Base-by-base conservation (phyloP, 2,888 invertebrate species). In the Pachliopta kotzebuea region DNA sequence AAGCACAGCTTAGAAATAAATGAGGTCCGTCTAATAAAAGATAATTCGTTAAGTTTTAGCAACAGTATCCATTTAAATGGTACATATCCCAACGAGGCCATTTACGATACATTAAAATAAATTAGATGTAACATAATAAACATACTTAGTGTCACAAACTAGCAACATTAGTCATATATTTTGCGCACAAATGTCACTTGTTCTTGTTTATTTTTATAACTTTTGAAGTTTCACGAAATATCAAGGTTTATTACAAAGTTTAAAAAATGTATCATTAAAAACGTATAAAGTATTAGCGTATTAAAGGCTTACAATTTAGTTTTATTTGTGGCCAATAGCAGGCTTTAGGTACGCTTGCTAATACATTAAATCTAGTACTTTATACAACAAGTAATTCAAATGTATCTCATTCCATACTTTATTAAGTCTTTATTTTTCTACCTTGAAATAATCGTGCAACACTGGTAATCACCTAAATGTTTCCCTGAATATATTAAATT, bases 71-170 rank as follows among this genome's bases (percentile, higher is more conserved):
- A 91, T 79, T 84, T 91, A 77, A 91, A 91, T 86, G 91, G 91
- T 88, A 90, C 88, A 84, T 91, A 91, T 83, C 89, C 90, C 83
- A 90, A 83, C 86, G 91, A 91, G 83, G 90, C 90, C 88, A 91
- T 91, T 78, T 91, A 91, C 71, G 91, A 91, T 87, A 91, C 91
- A 71, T 86, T 91, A 82, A 90, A 91, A 73, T 91, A 90, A 79
- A 69, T 74, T 70, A 77, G 70, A 70, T 73, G 69, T 75, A 74
- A 69, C 67, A 68, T 70, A 52, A 55, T 54, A 65, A 52, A 60
- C 52, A 63, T 60, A 64, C 37, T 62, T 67, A 67, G 63, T 65
- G 61, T 68, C 62, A 67, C 66, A 63, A 66, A 63, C 29, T 60
- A 20, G 42, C 53, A 45, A 60, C 31, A 49, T 45, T 50, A 66